Conservation (phyloP, 2,113 vertebrate species). For the Phocoena sinus region DNA sequence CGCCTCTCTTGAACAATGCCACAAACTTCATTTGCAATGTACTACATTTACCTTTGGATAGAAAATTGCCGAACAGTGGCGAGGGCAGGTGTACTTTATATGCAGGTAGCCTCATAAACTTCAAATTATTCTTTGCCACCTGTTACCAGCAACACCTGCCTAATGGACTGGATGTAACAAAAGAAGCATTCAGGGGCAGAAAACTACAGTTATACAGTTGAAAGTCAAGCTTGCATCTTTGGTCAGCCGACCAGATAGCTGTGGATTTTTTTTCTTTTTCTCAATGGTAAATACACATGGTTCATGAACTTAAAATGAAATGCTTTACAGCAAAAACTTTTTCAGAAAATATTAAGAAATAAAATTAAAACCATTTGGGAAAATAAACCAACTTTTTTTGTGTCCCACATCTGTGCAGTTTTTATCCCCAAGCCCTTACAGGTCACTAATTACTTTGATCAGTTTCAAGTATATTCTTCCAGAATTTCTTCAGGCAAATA, state of each 20-base stretch:
- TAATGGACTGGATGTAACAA: neutral
- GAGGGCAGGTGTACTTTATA: conserved; percentile 17
- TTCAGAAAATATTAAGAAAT: neutral
- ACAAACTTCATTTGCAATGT: neutral
- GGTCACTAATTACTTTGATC: neutral
- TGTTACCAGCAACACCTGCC: conserved; percentile 37
- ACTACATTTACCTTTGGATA: neutral
- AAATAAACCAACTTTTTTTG: neutral
- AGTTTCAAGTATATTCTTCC: neutral
- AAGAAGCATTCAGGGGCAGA: neutral
- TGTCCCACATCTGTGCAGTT: neutral
- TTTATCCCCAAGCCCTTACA: neutral
- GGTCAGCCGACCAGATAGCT: neutral
- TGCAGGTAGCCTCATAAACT: conserved; percentile 13
- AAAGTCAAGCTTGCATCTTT: neutral
- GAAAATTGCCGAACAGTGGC: neutral
- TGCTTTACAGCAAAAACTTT: neutral
- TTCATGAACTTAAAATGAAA: neutral
- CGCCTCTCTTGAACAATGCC: neutral
- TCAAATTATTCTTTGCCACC: neutral
- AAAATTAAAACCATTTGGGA: neutral
- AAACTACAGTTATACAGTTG: neutral
- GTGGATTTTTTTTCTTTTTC: neutral
- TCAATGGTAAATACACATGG: neutral
- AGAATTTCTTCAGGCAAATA: neutral